Evolutionary conservation across 2,888 invertebrate genomes (phyloP), one percentile per base, ranked within the genome.

Genomic region (Cerceris rybyensis): DNA sequence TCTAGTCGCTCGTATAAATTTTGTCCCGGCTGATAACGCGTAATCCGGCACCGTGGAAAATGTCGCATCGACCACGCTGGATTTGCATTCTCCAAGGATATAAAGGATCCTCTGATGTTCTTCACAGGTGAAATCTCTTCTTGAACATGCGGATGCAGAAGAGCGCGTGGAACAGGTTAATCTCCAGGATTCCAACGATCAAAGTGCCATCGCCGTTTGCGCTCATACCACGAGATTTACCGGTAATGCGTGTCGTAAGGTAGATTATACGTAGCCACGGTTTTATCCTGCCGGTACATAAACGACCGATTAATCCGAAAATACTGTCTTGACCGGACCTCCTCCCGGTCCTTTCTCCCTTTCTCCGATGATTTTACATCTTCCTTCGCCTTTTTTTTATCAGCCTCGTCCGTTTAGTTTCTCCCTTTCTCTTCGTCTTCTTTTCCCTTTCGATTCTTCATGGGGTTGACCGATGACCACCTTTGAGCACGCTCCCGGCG

Each of bases 251-350:
- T 70, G 87, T 88, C 88, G 88, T 88, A 88, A 89, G 85, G 83
- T 88, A 83, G 73, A 77, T 81, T 78, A 75, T 75, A 72, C 74
- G 78, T 74, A 75, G 76, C 79, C 78, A 81, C 75, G 85, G 80
- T 82, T 84, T 81, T 82, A 78, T 77, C 71, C 80, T 61, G 71
- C 73, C 77, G 87, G 84, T 82, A 82, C 88, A 87, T 84, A 86
- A 90, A 90, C 87, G 89, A 85, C 84, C 86, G 88, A 85, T 88
- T 90, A 90, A 90, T 90, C 89, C 87, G 82, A 88, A 89, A 89
- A 89, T 87, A 88, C 87, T 88, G 88, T 88, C 88, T 86, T 82
- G 82, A 67, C 60, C 73, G 70, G 42, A 55, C 42, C n/a, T n/a
- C 41, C 28, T 65, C 42, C n/a, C 17, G 16, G 16, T 65, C 59